A percentile compares a stretch with the other conserved stretches of the same genome.
These are phyloP conservation scores for Oncorhynchus nerka DNA, from an alignment of 2,113 vertebrate genomes.

Conservation along the genomic window DNA sequence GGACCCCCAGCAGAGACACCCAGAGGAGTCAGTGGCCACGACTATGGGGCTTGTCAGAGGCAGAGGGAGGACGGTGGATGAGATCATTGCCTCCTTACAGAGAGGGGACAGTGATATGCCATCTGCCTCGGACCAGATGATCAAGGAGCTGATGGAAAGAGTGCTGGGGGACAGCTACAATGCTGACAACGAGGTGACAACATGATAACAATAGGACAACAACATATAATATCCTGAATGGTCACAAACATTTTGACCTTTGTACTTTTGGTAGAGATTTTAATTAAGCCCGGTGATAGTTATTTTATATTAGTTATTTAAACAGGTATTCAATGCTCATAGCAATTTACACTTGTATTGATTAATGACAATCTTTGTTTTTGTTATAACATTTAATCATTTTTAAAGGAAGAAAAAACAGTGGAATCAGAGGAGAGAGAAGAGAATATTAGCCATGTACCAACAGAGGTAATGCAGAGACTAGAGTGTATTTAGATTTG, in stretches of 20 bases:
- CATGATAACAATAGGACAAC: too few relatives aligned
- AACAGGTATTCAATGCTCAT: too few relatives aligned
- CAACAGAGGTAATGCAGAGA: not conserved
- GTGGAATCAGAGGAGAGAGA: not conserved
- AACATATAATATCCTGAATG: not conserved
- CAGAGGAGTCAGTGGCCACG: slow-evolving; percentile 17
- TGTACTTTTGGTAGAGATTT: not conserved
- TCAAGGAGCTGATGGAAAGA: slow-evolving; percentile 70
- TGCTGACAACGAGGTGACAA: slow-evolving; percentile 63
- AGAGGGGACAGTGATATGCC: slow-evolving; percentile 45
- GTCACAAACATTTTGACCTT: not conserved
- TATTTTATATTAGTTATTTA: too few relatives aligned
- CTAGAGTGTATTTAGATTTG: not conserved
- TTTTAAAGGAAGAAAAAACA: slow-evolving; percentile 1
- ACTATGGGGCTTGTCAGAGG: slow-evolving; percentile 29
- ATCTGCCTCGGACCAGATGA: slow-evolving; percentile 60
- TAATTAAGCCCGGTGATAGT: too few relatives aligned
- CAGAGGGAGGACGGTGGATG: slow-evolving; percentile 62
- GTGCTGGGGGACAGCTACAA: slow-evolving; percentile 71
- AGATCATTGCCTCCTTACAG: slow-evolving; percentile 73
- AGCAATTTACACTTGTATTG: too few relatives aligned
- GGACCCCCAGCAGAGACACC: slow-evolving; percentile 33
- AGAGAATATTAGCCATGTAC: not conserved
- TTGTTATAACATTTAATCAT: too few relatives aligned
- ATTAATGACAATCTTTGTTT: too few relatives aligned